Percentiles rank a stretch among this genome's conserved stretches.
Evolutionary conservation across 2,113 vertebrate species (phyloP).

Genomic region (Bos indicus): DNA sequence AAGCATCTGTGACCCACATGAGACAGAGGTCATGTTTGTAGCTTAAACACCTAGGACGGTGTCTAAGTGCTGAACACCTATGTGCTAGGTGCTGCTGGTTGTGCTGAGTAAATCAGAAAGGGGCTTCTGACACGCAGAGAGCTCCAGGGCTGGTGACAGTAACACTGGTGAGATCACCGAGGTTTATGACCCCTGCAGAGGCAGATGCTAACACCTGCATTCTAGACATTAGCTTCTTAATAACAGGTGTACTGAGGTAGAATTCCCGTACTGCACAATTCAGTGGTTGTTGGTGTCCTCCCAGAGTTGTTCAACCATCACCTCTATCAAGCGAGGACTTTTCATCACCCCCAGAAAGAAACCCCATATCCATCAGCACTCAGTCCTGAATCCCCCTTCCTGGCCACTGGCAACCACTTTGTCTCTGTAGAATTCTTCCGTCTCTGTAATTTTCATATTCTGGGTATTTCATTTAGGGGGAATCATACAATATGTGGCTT

Average conservation of each 20-base stretch:
- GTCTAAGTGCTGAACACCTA: neutral
- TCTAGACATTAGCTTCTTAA: neutral
- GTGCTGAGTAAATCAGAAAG: neutral
- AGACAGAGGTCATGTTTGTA: neutral
- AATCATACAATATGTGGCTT: neutral
- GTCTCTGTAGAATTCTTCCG: neutral
- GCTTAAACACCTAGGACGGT: fast-evolving
- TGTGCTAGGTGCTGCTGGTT: neutral
- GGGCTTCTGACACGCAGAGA: neutral
- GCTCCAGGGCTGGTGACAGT: neutral
- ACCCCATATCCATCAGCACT: neutral
- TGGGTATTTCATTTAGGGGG: neutral
- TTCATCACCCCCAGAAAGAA: neutral
- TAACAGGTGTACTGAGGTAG: neutral
- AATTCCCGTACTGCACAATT: too few relatives aligned
- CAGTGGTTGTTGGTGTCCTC: neutral
- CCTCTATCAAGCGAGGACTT: neutral
- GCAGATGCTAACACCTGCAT: neutral
- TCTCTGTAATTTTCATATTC: neutral
- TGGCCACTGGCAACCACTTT: neutral
- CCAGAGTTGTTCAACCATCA: fast-evolving
- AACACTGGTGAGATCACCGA: fast-evolving
- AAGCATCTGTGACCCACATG: neutral
- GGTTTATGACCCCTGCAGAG: neutral
- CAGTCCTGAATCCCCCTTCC: neutral